Percentiles rank a stretch among this genome's conserved stretches.
Conservation (phyloP, 2,888 invertebrate genomes). For the Lepidonotus clava region DNA sequence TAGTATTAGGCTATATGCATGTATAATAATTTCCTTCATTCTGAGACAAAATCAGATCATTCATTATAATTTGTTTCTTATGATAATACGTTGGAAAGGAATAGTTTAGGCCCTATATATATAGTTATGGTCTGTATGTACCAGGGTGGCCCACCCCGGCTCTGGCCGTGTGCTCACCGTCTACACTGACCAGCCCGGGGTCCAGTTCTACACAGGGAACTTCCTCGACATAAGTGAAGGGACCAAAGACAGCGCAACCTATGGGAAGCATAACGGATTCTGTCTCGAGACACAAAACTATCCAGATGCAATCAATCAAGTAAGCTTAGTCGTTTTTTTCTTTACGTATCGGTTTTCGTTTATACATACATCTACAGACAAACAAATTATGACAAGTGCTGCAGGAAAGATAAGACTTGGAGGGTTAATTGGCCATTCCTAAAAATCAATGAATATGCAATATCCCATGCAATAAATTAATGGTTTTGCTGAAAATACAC, state of each 20-base stretch:
- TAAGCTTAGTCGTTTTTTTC: slow-evolving; percentile 55
- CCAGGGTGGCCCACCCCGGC: slow-evolving; percentile 74
- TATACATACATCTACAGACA: too few relatives aligned
- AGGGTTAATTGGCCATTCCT: too few relatives aligned
- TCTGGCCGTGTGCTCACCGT: slow-evolving; percentile 88
- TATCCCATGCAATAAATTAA: too few relatives aligned
- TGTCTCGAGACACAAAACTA: slow-evolving; percentile 96
- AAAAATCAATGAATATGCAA: too few relatives aligned
- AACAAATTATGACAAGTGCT: too few relatives aligned
- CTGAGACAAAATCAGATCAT: too few relatives aligned
- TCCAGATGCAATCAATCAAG: slow-evolving; percentile 90
- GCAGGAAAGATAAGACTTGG: too few relatives aligned
- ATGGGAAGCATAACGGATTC: slow-evolving; percentile 89
- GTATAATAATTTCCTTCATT: too few relatives aligned
- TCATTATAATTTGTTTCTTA: background rate
- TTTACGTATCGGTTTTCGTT: too few relatives aligned
- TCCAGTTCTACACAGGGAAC: slow-evolving; percentile 94
- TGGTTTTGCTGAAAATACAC: too few relatives aligned
- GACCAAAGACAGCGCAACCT: slow-evolving; percentile 87
- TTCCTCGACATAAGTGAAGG: slow-evolving; percentile 82
- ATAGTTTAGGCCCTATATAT: background rate
- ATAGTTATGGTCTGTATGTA: background rate
- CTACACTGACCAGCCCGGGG: slow-evolving; percentile 92
- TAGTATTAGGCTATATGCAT: too few relatives aligned
- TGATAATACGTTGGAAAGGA: too few relatives aligned